Evolutionary conservation across 2,888 invertebrate genomes (phyloP).

Genomic region (Cryptocheilus praepositus): DNA sequence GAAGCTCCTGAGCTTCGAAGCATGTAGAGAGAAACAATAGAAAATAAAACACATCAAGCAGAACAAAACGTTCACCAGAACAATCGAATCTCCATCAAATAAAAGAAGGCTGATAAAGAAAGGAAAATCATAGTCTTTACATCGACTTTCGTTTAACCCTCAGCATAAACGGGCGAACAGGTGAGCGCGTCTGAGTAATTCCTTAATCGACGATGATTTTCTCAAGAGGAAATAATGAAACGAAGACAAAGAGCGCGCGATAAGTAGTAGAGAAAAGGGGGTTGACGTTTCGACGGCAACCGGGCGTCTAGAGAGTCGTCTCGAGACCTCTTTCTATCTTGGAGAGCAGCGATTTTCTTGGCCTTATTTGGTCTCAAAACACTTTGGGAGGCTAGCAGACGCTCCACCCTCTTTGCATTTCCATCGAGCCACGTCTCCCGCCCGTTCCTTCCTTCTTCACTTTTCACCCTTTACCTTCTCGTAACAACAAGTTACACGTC

Average conservation of each 20-base stretch:
- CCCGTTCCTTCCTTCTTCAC: constrained; percentile 16
- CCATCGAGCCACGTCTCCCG: constrained; percentile 28
- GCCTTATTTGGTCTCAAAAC: constrained; percentile 54
- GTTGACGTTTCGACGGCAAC: constrained; percentile 7
- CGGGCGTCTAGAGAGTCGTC: constrained; percentile 31
- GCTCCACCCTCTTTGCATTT: constrained; percentile 38
- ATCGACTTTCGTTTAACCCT: too few species aligned
- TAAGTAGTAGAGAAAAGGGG: too few species aligned
- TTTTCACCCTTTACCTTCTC: constrained; percentile 5
- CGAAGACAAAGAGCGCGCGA: not conserved
- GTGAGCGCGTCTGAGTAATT: not conserved
- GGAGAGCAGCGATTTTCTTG: constrained; percentile 40
- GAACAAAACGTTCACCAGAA: too few species aligned
- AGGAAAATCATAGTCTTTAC: too few species aligned
- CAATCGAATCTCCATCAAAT: too few species aligned
- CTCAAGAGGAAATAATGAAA: not conserved
- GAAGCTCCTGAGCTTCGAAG: too few species aligned
- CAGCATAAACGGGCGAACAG: too few species aligned
- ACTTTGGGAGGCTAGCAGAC: constrained; percentile 33
- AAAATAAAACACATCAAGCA: too few species aligned
- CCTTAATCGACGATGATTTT: not conserved
- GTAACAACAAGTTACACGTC: constrained; percentile 42
- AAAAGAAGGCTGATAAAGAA: too few species aligned
- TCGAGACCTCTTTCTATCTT: constrained; percentile 23
- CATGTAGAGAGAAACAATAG: too few species aligned